phyloP scores from a whole-genome alignment of 2,888 invertebrate genomes.

The Rhamphomyia laevipes region DNA sequence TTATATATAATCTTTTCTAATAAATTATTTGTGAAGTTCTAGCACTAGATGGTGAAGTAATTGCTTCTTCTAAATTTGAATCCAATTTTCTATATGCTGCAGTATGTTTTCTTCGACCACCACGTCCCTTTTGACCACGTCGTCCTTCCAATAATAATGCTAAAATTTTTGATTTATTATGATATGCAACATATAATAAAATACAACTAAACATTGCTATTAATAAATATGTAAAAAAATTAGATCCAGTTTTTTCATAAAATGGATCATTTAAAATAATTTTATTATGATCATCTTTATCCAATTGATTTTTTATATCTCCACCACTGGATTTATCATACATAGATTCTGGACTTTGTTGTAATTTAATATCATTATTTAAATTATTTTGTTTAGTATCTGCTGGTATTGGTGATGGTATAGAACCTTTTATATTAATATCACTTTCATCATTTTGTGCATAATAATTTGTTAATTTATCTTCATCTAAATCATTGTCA shows the following conservation, averaged over 20 bases:
- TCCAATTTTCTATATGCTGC: slow-evolving; percentile 54
- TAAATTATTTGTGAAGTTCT: slow-evolving; percentile 22
- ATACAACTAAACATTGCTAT: slow-evolving; percentile 48
- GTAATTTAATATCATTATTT: no score
- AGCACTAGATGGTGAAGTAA: slow-evolving; percentile 38
- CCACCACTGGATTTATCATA: no score
- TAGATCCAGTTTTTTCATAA: slow-evolving; percentile 44
- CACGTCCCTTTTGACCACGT: slow-evolving; percentile 17
- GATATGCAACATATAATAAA: slow-evolving; percentile 47
- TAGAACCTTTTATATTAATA: no score
- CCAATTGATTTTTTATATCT: no score
- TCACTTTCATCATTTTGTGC: no score
- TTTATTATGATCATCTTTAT: no score
- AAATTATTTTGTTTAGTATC: no score
- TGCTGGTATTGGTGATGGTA: no score
- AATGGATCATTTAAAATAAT: slow-evolving; percentile 17
- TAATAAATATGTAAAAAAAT: slow-evolving; percentile 58
- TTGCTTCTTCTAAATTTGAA: slow-evolving; percentile 54
- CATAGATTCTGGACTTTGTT: no score
- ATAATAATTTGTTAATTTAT: no score
- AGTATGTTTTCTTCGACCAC: slow-evolving; percentile 43
- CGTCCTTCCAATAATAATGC: slow-evolving; percentile 52
- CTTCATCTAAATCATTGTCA: no score
- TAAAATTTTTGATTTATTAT: slow-evolving; percentile 57
- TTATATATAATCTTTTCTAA: slow-evolving; percentile 7